Base-by-base conservation (phyloP, 2,113 vertebrate genomes). In the Hippocampus comes region DNA sequence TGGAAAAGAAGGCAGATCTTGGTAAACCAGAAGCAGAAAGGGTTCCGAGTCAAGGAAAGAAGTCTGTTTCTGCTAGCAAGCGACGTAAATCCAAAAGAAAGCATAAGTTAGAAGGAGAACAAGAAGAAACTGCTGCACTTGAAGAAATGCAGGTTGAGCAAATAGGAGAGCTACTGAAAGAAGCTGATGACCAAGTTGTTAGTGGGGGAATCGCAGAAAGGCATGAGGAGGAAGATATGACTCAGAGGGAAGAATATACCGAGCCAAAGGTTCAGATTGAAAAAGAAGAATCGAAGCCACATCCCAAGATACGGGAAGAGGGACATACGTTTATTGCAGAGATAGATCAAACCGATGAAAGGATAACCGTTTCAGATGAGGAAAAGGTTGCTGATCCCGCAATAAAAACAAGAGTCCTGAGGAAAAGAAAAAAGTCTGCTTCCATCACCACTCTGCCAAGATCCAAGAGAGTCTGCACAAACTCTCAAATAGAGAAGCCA, bases 401-500 rank as follows among this genome's bases (percentile, higher is more conserved):
- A 14, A 25, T 59, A 61, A 70, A 78, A 66, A 71, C 30, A 23
- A 74, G 57, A 65, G 17, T 43, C 55, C 41, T 81, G n/a, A 82
- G 79, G 59, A 86, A 51, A 66, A 57, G 77, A 70, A 76, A 15
- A 53, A 75, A 30, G 42, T 68, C 61, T 61, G 34, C 67, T 63
- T n/a, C 63, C 42, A 17, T n/a, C 2, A 10, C 38, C 53, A 5
- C 51, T 27, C 51, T 30, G 56, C 41, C n/a, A 15, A 78, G 63
- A 75, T 78, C 70, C 9, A 84, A 80, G 71, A 78, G 70, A 63
- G n/a, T 56, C 9, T 2, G 65, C 1, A 83, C 1, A 84, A 65
- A 74, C 79, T 10, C 6, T 74, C 23, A 57, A 18, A 42, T 5
- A 48, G 63, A 81, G 43, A 59, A 27, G 49, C 10, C 3, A 11